phyloP scores from a whole-genome alignment of 2,888 invertebrate species.

The Eugnorisma glareosa region DNA sequence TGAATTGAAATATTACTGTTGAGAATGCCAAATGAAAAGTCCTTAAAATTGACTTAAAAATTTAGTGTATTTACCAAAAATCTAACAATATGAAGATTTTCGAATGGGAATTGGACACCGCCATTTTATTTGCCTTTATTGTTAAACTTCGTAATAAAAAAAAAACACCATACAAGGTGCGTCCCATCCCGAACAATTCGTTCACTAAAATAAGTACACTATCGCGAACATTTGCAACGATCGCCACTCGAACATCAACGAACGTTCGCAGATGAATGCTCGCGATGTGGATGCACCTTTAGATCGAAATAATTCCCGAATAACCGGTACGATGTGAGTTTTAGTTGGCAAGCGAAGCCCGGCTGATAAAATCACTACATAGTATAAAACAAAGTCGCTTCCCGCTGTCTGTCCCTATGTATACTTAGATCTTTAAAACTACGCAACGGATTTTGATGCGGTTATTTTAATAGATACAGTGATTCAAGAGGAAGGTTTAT shows the following conservation, averaged over 20 bases:
- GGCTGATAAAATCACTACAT: not conserved
- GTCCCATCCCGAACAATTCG: slow-evolving; percentile 6
- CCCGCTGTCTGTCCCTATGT: too few relatives aligned
- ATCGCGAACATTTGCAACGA: not conserved
- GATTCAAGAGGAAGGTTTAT: too few relatives aligned
- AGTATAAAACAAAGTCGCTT: too few relatives aligned
- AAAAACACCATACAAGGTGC: not conserved
- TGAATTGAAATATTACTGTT: slow-evolving; percentile 9
- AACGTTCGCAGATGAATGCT: slow-evolving; percentile 16
- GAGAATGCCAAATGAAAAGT: slow-evolving; percentile 35
- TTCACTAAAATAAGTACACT: not conserved
- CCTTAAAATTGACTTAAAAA: slow-evolving; percentile 6
- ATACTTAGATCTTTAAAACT: too few relatives aligned
- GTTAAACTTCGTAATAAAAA: not conserved
- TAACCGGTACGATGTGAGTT: not conserved
- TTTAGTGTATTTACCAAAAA: not conserved
- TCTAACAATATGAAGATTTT: not conserved
- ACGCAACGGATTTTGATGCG: too few relatives aligned
- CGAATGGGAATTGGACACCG: not conserved
- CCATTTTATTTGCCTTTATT: slow-evolving; percentile 2
- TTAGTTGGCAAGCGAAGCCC: not conserved
- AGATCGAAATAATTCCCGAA: not conserved
- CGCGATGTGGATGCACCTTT: slow-evolving; percentile 1
- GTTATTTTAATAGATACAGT: too few relatives aligned
- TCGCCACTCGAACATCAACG: not conserved